Percentiles rank a stretch among this genome's conserved stretches.
Evolutionary conservation across 2,888 invertebrate species (phyloP).

Genomic region (Plebejus argus): DNA sequence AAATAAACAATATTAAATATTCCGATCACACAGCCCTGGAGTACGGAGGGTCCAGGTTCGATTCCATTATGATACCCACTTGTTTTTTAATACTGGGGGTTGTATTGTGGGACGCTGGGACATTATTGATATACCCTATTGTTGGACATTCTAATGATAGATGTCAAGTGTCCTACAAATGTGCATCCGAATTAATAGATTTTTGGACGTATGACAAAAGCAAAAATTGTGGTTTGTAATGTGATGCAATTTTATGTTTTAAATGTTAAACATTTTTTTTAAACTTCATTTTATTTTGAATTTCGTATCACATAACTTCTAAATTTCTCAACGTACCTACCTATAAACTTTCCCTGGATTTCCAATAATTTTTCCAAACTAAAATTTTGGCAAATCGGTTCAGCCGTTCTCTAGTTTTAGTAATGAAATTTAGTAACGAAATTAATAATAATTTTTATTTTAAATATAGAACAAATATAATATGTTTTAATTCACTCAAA

Average conservation of each 20-base stretch:
- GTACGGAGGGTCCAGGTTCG: conserved; percentile 66
- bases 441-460: too few species aligned
- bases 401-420: too few species aligned
- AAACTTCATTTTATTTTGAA: too few species aligned
- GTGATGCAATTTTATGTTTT: not conserved
- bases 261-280: too few species aligned
- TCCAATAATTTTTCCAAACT: too few species aligned
- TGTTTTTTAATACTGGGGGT: conserved; percentile 77
- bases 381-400: not conserved
- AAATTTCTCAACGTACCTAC: too few species aligned
- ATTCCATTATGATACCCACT: conserved; percentile 74
- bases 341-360: too few species aligned
- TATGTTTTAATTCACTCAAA: too few species aligned
- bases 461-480: too few species aligned
- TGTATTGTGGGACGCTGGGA: conserved; percentile 70
- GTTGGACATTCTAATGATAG: conserved; percentile 60
- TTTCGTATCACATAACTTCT: too few species aligned
- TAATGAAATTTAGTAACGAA: too few species aligned
- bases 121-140: conserved; percentile 49
- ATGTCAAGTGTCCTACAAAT: conserved; percentile 55
- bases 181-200: conserved; percentile 35
- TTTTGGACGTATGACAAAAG: conserved; percentile 29
- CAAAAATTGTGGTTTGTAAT: conserved; percentile 6
- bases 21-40: conserved; percentile 73
- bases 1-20: conserved; percentile 54